phyloP scores from a whole-genome alignment of 2,113 vertebrate species.

The Pollimyrus isidori region DNA sequence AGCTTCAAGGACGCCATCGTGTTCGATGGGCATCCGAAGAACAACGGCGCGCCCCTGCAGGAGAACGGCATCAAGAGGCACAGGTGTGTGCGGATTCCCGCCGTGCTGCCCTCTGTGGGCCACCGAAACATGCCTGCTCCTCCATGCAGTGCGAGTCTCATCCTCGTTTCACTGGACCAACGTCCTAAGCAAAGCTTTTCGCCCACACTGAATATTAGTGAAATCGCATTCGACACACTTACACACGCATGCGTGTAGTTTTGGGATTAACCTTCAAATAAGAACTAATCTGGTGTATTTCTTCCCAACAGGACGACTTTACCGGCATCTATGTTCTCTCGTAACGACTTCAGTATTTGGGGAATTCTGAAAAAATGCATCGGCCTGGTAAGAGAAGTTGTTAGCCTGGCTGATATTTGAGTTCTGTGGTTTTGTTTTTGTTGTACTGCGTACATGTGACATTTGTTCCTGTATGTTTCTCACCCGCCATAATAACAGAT shows the following conservation, averaged over 20 bases:
- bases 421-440: not conserved
- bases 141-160: not conserved
- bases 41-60: slow-evolving; percentile 64
- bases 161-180: not conserved
- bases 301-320: slow-evolving; percentile 65
- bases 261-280: not conserved
- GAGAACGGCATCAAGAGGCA: slow-evolving; percentile 87
- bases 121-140: not conserved
- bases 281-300: not conserved
- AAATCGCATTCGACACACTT: not conserved
- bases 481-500: not conserved
- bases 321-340: slow-evolving; percentile 86
- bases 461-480: not conserved
- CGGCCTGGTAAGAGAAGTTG: slow-evolving; percentile 74
- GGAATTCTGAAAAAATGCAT: slow-evolving; percentile 94
- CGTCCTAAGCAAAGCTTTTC: not conserved
- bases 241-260: not conserved
- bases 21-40: slow-evolving; percentile 58
- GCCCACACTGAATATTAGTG: not conserved
- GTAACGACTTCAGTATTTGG: slow-evolving; percentile 88
- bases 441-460: not conserved
- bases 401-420: not conserved
- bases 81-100: slow-evolving; percentile 66
- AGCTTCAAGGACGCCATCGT: slow-evolving; percentile 72
- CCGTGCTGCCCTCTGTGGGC: not conserved